phyloP scores from a whole-genome alignment of 2,113 vertebrate genomes.

The Lota lota region DNA sequence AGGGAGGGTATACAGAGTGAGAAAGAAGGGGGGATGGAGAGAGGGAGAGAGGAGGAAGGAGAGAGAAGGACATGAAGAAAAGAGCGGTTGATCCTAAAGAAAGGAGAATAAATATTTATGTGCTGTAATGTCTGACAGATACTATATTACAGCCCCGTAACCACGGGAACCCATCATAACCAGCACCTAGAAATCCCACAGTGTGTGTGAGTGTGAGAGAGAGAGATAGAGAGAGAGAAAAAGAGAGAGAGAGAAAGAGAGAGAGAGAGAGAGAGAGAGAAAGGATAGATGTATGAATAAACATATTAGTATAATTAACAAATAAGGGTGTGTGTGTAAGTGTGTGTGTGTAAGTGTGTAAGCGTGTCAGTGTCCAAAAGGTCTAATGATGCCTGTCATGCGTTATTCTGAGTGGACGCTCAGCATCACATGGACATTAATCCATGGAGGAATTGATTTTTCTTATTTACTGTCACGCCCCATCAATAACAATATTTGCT shows the following conservation, averaged over 20 bases:
- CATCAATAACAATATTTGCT: no score
- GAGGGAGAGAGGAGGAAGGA: constrained; percentile 1
- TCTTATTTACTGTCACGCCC: no score
- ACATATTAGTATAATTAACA: no score
- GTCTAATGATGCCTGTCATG: no score
- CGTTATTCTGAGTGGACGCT: no score
- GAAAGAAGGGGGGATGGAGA: constrained; percentile 2
- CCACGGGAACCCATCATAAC: not conserved
- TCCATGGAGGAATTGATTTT: no score
- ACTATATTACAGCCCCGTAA: constrained; percentile 65
- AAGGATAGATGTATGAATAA: no score
- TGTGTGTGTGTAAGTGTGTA: no score
- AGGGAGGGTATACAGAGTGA: constrained; percentile 13
- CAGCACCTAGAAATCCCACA: constrained; percentile 11
- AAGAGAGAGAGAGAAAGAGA: not conserved
- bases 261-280: constrained; percentile 4
- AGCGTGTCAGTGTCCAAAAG: no score
- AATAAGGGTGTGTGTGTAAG: no score
- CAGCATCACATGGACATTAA: no score
- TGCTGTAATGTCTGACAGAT: constrained; percentile 61
- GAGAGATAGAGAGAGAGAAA: constrained; percentile 8
- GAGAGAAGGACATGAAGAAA: constrained; percentile 45
- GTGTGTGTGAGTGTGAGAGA: not conserved
- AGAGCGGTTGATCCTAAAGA: constrained; percentile 38
- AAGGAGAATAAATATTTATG: constrained; percentile 72